Percentiles rank a stretch among this genome's conserved stretches.
phyloP scores from a whole-genome alignment of 2,888 invertebrate genomes.

The Pheosia gnoma region DNA sequence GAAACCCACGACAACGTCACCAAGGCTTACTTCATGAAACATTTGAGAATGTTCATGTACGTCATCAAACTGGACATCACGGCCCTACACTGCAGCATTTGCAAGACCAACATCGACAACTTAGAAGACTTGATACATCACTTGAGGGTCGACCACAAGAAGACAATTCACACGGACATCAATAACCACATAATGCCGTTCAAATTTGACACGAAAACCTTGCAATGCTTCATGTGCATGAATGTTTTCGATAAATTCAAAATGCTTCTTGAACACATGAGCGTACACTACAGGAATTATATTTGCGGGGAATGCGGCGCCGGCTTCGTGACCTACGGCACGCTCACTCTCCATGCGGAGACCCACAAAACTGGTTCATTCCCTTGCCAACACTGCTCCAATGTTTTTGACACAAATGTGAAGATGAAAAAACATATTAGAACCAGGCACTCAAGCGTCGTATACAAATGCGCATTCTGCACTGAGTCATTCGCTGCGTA shows the following conservation, averaged over 20 bases:
- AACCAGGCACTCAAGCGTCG: not conserved
- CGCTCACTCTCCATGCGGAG: conserved; percentile 14
- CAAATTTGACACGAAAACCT: conserved; percentile 35
- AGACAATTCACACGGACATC: conserved; percentile 38
- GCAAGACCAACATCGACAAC: conserved; percentile 29
- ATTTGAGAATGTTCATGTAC: conserved; percentile 37
- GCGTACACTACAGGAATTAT: conserved; percentile 50
- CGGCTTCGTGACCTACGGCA: conserved; percentile 23
- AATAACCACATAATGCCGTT: conserved; percentile 49
- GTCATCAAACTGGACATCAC: conserved; percentile 51
- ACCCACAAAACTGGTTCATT: not conserved
- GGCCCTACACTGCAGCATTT: conserved; percentile 41
- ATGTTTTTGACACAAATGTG: not conserved
- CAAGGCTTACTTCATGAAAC: conserved; percentile 52
- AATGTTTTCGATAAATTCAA: conserved; percentile 18
- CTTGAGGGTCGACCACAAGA: conserved; percentile 38
- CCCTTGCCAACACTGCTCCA: not conserved
- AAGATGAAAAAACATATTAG: not conserved
- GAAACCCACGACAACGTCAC: conserved; percentile 42
- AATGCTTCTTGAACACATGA: conserved; percentile 46
- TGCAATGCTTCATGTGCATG: conserved; percentile 45
- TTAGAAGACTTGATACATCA: conserved; percentile 42
- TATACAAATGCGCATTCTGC: not conserved
- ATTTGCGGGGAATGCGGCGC: conserved; percentile 46
- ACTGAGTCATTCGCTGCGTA: not conserved